Evolutionary conservation across 2,797 vertebrate species (phyloP).

Genomic region (Bradypodion pumilum): DNA sequence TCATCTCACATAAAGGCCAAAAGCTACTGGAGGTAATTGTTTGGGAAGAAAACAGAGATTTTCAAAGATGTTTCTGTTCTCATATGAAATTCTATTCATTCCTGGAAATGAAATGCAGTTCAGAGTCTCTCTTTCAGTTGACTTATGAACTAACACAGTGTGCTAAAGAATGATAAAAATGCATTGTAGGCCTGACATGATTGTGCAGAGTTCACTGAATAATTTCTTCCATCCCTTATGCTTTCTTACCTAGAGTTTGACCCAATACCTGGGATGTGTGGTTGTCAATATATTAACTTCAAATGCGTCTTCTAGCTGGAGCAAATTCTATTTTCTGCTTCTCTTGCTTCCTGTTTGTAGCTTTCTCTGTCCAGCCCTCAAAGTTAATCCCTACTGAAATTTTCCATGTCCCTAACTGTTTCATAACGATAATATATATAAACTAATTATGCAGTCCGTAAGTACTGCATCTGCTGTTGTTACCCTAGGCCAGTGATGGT

Average conservation of each 20-base stretch:
- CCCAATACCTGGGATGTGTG: fast-evolving
- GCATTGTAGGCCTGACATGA: not conserved
- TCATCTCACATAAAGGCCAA: conserved; percentile 14
- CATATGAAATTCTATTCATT: conserved; percentile 16
- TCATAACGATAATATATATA: not conserved
- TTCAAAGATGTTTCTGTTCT: not conserved
- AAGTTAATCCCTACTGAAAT: not conserved
- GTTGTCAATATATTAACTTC: not conserved
- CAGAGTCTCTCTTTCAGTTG: not conserved
- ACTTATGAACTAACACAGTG: not conserved
- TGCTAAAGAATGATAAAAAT: not conserved
- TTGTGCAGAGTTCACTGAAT: not conserved
- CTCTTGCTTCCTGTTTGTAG: not conserved
- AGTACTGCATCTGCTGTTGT: not conserved
- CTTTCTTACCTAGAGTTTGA: not conserved
- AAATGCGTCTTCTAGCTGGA: not conserved
- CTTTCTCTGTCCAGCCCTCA: not conserved
- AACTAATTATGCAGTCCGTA: not conserved
- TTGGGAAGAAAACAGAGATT: not conserved
- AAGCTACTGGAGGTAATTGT: conserved; percentile 18
- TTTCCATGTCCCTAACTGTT: not conserved
- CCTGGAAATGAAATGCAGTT: not conserved
- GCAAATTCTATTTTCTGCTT: not conserved
- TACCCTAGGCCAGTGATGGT: too few relatives aligned
- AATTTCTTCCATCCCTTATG: not conserved